phyloP scores from a whole-genome alignment of 1,140 invertebrate genomes.

The Yoshiicerus persimilis region DNA sequence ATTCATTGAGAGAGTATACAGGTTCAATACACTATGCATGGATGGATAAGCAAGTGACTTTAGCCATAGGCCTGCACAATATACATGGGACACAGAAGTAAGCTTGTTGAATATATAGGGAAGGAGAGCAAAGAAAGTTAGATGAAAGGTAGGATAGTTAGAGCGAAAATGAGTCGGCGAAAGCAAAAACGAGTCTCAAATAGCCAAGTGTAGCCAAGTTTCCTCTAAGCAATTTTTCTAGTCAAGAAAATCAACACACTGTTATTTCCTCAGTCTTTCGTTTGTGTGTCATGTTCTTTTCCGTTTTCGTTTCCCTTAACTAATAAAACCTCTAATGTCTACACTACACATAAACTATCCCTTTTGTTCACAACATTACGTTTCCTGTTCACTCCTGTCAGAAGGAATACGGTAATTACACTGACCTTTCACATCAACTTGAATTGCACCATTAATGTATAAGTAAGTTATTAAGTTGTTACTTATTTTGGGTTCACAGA shows the following conservation, averaged over 20 bases:
- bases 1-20: neutral
- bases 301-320: neutral
- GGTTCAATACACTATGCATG: neutral
- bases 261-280: neutral
- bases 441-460: too few species aligned
- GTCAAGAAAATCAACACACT: neutral
- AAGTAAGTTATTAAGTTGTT: too few species aligned
- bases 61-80: neutral
- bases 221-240: neutral
- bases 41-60: neutral
- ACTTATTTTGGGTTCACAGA: too few species aligned
- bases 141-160: neutral
- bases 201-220: neutral
- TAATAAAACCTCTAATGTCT: neutral
- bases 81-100: neutral
- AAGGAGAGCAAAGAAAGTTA: neutral
- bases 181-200: neutral
- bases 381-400: too few species aligned
- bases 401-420: too few species aligned
- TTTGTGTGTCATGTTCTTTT: neutral
- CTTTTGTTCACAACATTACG: too few species aligned
- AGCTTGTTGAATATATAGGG: neutral
- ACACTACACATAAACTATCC: too few species aligned
- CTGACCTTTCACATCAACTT: too few species aligned
- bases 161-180: neutral